These are phyloP conservation scores for Caenorhabditis sp. DNA, from an alignment of 2,888 invertebrate species.

Conservation along the genomic window DNA sequence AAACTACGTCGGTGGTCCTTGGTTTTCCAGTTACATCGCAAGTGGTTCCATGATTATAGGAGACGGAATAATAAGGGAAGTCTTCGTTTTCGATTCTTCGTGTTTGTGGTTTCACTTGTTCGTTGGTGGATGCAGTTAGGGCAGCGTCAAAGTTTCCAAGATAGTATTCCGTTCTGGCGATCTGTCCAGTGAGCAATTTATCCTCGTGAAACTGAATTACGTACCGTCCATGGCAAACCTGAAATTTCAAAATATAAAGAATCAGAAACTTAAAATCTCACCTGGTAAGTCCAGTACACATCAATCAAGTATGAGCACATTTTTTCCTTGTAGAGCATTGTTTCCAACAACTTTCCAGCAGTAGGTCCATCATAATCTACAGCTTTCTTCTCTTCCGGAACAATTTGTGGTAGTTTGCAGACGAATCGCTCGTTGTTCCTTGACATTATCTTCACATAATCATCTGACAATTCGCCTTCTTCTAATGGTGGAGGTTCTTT, in stretches of 20 bases:
- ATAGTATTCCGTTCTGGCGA: slow-evolving; percentile 77
- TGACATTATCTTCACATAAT: slow-evolving; percentile 46
- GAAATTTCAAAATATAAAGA: neutral
- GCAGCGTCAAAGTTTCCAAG: slow-evolving; percentile 78
- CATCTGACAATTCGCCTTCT: slow-evolving; percentile 23
- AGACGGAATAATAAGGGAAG: slow-evolving; percentile 90
- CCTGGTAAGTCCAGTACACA: slow-evolving; percentile 79
- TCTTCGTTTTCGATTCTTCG: slow-evolving; percentile 89
- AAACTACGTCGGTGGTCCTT: slow-evolving; percentile 75
- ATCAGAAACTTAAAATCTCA: neutral
- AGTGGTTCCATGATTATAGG: slow-evolving; percentile 91
- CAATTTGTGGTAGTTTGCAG: slow-evolving; percentile 62
- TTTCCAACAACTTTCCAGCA: slow-evolving; percentile 47
- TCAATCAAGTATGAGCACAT: slow-evolving; percentile 84
- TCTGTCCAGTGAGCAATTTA: slow-evolving; percentile 87
- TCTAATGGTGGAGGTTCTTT: slow-evolving; percentile 19
- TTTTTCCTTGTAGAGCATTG: slow-evolving; percentile 77
- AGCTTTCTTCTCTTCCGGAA: slow-evolving; percentile 36
- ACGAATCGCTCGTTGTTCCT: slow-evolving; percentile 64
- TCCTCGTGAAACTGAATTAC: slow-evolving; percentile 97
- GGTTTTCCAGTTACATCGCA: slow-evolving; percentile 91
- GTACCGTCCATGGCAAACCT: slow-evolving; percentile 85
- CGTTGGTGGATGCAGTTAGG: slow-evolving; percentile 56
- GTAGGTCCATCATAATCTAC: slow-evolving; percentile 51
- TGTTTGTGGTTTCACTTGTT: slow-evolving; percentile 76